phyloP scores from a whole-genome alignment of 2,888 invertebrate species.

The Steromphala cineraria region DNA sequence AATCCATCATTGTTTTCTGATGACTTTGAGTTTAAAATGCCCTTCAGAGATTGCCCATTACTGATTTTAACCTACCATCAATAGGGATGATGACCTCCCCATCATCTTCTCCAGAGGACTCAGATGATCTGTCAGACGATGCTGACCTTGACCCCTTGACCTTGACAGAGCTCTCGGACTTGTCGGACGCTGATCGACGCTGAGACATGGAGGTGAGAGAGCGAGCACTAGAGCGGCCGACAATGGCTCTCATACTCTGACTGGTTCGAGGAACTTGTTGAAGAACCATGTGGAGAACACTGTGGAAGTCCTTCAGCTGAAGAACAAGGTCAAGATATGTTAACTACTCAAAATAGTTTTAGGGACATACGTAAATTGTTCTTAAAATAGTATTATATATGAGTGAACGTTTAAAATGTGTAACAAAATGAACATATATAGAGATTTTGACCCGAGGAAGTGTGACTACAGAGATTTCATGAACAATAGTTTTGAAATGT shows the following conservation, averaged over 20 bases:
- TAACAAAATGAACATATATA: too few species aligned
- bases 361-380: too few species aligned
- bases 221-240: neutral
- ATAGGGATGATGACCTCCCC: constrained; percentile 17
- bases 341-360: neutral
- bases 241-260: constrained; percentile 9
- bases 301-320: constrained; percentile 69
- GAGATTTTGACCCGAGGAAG: too few species aligned
- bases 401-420: too few species aligned
- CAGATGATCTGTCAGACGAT: neutral
- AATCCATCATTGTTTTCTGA: too few species aligned
- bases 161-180: neutral
- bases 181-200: neutral
- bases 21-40: too few species aligned
- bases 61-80: neutral
- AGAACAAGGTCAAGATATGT: constrained; percentile 4
- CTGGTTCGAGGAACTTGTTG: constrained; percentile 62
- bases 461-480: too few species aligned
- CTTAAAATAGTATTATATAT: too few species aligned
- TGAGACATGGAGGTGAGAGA: neutral
- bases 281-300: constrained; percentile 70
- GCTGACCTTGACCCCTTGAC: neutral
- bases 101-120: constrained; percentile 8
- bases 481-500: too few species aligned
- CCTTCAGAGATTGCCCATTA: too few species aligned